These are phyloP conservation scores for Drosophila maculinotata DNA, from an alignment of 2,888 invertebrate species.

Conservation along the genomic window DNA sequence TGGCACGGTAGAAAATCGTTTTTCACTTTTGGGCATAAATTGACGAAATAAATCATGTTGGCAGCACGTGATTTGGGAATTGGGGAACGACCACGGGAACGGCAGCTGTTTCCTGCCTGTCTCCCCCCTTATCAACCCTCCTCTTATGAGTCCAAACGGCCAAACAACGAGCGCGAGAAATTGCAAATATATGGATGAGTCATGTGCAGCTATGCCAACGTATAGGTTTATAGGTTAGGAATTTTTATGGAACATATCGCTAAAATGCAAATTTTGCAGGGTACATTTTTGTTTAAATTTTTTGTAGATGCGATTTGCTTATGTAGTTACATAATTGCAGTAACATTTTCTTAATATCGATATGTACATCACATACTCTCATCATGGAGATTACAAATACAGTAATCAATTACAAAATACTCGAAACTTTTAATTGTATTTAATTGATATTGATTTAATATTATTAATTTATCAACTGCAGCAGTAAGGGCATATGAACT, in stretches of 20 bases:
- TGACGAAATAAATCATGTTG: slow-evolving; percentile 80
- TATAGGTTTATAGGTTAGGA: neutral
- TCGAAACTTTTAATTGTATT: too few relatives aligned
- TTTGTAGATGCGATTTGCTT: too few relatives aligned
- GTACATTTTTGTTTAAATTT: too few relatives aligned
- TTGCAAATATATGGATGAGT: slow-evolving; percentile 16
- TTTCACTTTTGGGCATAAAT: slow-evolving; percentile 66
- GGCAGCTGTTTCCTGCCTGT: slow-evolving; percentile 20
- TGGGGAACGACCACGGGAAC: slow-evolving; percentile 5
- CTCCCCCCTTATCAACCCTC: neutral
- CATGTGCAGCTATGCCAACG: neutral
- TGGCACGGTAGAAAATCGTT: slow-evolving; percentile 58
- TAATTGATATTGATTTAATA: too few relatives aligned
- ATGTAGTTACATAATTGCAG: too few relatives aligned
- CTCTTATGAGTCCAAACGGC: neutral
- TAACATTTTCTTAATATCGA: too few relatives aligned
- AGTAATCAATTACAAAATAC: too few relatives aligned
- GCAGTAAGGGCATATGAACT: too few relatives aligned
- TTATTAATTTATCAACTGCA: too few relatives aligned
- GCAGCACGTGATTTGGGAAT: slow-evolving; percentile 70
- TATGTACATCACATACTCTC: too few relatives aligned
- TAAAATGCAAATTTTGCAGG: too few relatives aligned
- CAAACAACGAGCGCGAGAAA: slow-evolving; percentile 32
- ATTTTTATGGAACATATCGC: neutral
- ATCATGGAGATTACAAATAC: too few relatives aligned